phyloP scores from a whole-genome alignment of 2,113 vertebrate species.

The Uria lomvia region DNA sequence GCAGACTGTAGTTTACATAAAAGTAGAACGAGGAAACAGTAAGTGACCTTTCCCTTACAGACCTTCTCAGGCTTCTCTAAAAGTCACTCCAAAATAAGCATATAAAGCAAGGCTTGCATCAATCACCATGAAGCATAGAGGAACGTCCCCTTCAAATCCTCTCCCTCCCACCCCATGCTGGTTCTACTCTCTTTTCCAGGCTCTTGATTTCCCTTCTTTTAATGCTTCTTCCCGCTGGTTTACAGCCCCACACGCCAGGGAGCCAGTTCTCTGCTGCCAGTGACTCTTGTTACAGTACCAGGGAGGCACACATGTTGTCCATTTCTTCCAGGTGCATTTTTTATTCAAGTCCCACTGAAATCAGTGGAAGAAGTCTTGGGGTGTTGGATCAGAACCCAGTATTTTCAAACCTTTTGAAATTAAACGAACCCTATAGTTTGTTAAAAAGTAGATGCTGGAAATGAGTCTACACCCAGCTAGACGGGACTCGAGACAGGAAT shows the following conservation, averaged over 20 bases:
- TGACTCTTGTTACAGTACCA: background rate
- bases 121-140: background rate
- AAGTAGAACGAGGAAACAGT: background rate
- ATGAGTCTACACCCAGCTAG: background rate
- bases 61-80: background rate
- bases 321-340: constrained; percentile 37
- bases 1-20: background rate
- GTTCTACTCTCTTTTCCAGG: background rate
- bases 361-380: background rate
- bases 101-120: background rate
- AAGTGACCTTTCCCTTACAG: background rate
- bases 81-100: background rate
- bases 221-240: background rate
- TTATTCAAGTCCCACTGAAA: background rate
- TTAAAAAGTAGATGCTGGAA: background rate
- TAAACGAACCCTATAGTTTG: background rate
- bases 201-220: background rate
- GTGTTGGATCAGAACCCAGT: background rate
- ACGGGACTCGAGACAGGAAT: background rate
- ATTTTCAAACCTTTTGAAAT: background rate
- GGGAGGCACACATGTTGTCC: background rate
- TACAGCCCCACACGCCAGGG: background rate
- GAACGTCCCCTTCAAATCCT: background rate
- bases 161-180: background rate
- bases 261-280: background rate